These are phyloP conservation scores for Apodemia duryi DNA, from an alignment of 2,888 invertebrate genomes.

Conservation along the genomic window DNA sequence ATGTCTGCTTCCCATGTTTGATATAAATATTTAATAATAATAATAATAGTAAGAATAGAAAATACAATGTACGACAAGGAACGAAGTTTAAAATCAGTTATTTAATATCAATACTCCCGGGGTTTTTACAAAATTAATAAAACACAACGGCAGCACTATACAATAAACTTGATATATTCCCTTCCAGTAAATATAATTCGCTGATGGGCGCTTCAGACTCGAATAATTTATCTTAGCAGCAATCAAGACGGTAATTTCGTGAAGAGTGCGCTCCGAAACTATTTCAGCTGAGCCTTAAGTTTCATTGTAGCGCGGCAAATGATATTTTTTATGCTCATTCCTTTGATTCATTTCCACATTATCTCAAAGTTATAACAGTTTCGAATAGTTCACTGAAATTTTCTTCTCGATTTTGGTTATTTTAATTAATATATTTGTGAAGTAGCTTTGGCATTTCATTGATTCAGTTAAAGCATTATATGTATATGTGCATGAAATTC, in stretches of 20 bases:
- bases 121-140: constrained; percentile 14
- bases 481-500: too few relatives aligned
- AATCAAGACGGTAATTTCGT: constrained; percentile 70
- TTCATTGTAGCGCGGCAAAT: constrained; percentile 43
- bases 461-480: too few relatives aligned
- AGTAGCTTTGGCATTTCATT: too few relatives aligned
- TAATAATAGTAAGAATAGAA: too few relatives aligned
- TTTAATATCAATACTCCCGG: neutral
- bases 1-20: too few relatives aligned
- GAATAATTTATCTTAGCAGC: constrained; percentile 70
- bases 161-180: constrained; percentile 15
- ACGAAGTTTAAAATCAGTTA: too few relatives aligned
- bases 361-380: constrained; percentile 7
- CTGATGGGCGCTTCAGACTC: constrained; percentile 46
- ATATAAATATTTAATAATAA: too few relatives aligned
- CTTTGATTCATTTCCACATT: constrained; percentile 11
- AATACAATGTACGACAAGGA: too few relatives aligned
- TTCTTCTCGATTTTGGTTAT: neutral
- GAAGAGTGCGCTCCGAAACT: constrained; percentile 57
- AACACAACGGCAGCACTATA: neutral
- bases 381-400: neutral
- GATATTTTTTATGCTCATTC: constrained; percentile 33
- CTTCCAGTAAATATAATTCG: constrained; percentile 25
- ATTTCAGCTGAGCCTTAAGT: constrained; percentile 47
- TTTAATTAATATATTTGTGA: neutral